A percentile compares a stretch with the other conserved stretches of the same genome.
phyloP scores from a whole-genome alignment of 92 coral and sea anemone genomes.

The Bergia sp. region DNA sequence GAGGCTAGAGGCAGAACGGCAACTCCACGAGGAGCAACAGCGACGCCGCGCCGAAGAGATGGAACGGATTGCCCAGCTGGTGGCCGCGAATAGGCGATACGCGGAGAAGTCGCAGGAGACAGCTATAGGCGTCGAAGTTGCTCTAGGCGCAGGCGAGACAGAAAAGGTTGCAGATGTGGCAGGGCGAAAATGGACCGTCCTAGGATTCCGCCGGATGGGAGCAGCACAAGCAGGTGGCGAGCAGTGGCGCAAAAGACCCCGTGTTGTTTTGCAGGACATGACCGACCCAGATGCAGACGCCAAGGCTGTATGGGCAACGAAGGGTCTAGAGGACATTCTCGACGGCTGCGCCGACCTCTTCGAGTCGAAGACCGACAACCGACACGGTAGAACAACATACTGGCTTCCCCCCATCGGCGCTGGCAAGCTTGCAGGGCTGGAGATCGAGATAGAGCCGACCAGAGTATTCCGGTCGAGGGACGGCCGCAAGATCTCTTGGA shows the following conservation, averaged over 20 bases:
- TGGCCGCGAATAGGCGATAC: background rate
- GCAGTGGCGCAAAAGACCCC: background rate
- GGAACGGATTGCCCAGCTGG: conserved; percentile 11
- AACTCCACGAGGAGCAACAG: background rate
- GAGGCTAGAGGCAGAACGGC: background rate
- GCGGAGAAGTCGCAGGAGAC: conserved; percentile 24
- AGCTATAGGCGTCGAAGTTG: background rate
- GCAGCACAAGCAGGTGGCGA: background rate
- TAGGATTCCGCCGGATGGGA: conserved; percentile 1
- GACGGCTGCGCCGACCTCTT: conserved; percentile 11
- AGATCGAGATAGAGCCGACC: background rate
- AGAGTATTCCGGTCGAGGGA: conserved; percentile 11
- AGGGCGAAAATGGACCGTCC: background rate
- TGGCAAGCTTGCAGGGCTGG: background rate
- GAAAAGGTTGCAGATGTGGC: background rate
- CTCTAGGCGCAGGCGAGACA: background rate
- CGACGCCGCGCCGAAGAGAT: background rate
- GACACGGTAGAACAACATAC: background rate
- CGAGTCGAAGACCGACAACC: background rate
- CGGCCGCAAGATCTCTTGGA: background rate
- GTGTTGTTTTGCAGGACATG: background rate
- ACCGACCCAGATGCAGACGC: background rate
- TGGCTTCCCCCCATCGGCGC: conserved; percentile 18
- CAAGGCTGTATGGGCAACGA: conserved; percentile 26
- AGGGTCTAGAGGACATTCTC: background rate